A percentile compares a stretch with the other conserved stretches of the same genome.
Conservation (phyloP, 2,113 vertebrate species). For the Istiophorus platypterus region DNA sequence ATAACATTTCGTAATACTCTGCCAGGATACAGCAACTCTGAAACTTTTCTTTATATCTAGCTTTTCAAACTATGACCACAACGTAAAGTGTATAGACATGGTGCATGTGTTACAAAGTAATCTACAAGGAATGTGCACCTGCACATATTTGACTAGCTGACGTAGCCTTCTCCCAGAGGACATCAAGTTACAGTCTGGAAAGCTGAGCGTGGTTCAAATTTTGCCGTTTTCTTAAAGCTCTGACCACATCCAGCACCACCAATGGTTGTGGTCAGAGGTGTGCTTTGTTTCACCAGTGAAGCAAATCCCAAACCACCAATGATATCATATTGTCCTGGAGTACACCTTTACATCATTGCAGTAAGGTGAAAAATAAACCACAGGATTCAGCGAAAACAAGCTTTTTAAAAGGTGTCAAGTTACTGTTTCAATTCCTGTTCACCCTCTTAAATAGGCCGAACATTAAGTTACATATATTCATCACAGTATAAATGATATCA, state of each 20-base stretch:
- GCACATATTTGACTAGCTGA: too few species aligned
- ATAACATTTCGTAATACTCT: background rate
- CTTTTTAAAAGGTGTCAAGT: background rate
- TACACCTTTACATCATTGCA: background rate
- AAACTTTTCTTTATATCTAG: too few species aligned
- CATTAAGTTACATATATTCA: background rate
- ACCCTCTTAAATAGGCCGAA: background rate
- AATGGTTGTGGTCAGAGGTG: background rate
- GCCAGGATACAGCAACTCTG: background rate
- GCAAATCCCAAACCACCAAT: background rate
- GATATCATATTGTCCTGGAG: background rate
- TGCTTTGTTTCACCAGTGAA: background rate
- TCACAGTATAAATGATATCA: background rate
- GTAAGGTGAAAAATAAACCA: background rate
- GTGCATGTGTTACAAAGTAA: too few species aligned
- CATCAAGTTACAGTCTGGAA: background rate
- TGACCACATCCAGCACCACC: background rate
- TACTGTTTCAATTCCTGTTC: too few species aligned
- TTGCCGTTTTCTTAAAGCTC: background rate
- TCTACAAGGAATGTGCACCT: too few species aligned
- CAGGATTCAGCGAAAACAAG: too few species aligned
- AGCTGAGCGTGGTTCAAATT: background rate
- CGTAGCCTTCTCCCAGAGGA: too few species aligned
- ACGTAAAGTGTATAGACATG: background rate
- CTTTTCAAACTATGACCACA: too few species aligned